Percentiles rank a stretch among this genome's conserved stretches.
Conservation (phyloP, 2,888 invertebrate species). For the Nymphalis polychloros region DNA sequence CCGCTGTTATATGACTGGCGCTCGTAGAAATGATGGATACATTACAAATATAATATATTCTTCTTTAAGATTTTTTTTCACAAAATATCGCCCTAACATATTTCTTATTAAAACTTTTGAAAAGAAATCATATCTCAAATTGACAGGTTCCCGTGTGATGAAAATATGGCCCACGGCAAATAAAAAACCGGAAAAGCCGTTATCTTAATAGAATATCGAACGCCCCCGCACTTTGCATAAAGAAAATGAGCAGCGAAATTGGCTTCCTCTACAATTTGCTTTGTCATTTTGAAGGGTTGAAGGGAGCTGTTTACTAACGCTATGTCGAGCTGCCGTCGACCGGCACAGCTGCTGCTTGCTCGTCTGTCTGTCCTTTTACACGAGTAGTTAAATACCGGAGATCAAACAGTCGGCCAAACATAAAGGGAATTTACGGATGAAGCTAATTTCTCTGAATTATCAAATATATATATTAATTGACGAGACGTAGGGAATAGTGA, state of each 20-base stretch:
- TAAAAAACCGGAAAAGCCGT: constrained; percentile 53
- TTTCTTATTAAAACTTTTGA: constrained; percentile 10
- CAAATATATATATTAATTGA: too few relatives aligned
- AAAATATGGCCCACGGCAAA: constrained; percentile 63
- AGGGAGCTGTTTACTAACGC: constrained; percentile 8
- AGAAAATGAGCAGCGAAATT: constrained; percentile 38
- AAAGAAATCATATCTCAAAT: constrained; percentile 55
- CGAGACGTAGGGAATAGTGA: too few relatives aligned
- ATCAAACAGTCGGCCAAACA: not conserved
- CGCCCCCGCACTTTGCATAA: constrained; percentile 42
- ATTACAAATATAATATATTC: too few relatives aligned
- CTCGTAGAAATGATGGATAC: too few relatives aligned
- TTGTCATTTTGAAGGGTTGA: constrained; percentile 38
- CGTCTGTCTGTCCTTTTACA: not conserved
- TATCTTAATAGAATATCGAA: constrained; percentile 79
- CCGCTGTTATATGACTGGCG: too few relatives aligned
- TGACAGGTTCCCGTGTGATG: constrained; percentile 67
- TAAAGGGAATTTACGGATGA: too few relatives aligned
- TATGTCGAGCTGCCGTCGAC: not conserved
- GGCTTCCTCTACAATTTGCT: constrained; percentile 38
- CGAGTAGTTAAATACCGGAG: not conserved
- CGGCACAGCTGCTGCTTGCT: not conserved
- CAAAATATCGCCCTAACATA: not conserved
- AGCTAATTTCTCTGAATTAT: too few relatives aligned
- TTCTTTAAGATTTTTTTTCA: not conserved